Evolutionary conservation across 2,113 vertebrate species (phyloP).

Genomic region (Spea bombifrons): DNA sequence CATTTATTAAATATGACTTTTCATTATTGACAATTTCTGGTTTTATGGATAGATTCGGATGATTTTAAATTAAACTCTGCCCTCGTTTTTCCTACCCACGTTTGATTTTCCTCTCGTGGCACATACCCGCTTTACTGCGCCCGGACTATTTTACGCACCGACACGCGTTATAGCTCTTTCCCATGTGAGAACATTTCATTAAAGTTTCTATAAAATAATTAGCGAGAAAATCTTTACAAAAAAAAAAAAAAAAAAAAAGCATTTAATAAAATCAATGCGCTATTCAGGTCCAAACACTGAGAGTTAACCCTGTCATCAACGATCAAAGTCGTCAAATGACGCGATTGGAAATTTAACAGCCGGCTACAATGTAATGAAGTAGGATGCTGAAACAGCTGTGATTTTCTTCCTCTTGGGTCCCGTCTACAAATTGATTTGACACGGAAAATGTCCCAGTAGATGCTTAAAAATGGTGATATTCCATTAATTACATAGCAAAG

Average conservation of each 20-base stretch:
- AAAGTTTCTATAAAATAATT: conserved; percentile 77
- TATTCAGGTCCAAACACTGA: conserved; percentile 62
- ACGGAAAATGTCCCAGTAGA: conserved; percentile 67
- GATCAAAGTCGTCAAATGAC: conserved; percentile 70
- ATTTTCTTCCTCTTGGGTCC: conserved; percentile 61
- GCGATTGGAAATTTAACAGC: conserved; percentile 63
- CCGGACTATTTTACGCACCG: neutral
- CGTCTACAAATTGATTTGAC: conserved; percentile 74
- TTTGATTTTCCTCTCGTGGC: conserved; percentile 21
- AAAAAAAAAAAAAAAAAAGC: conserved; percentile 52
- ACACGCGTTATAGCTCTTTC: conserved; percentile 59
- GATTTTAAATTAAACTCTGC: conserved; percentile 24
- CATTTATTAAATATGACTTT: too few relatives aligned
- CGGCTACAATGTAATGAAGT: conserved; percentile 58
- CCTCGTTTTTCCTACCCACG: neutral
- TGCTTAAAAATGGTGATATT: conserved; percentile 71
- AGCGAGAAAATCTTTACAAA: conserved; percentile 64
- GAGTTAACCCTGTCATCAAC: conserved; percentile 75
- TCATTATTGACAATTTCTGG: neutral
- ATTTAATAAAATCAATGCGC: conserved; percentile 57
- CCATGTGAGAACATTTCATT: conserved; percentile 75
- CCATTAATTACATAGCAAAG: conserved; percentile 73
- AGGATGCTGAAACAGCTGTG: conserved; percentile 54
- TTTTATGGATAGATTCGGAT: neutral
- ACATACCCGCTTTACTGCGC: neutral